A percentile compares a stretch with the other conserved stretches of the same genome.
Evolutionary conservation across 2,797 vertebrate genomes (phyloP).

Genomic region (Sardinella longiceps): DNA sequence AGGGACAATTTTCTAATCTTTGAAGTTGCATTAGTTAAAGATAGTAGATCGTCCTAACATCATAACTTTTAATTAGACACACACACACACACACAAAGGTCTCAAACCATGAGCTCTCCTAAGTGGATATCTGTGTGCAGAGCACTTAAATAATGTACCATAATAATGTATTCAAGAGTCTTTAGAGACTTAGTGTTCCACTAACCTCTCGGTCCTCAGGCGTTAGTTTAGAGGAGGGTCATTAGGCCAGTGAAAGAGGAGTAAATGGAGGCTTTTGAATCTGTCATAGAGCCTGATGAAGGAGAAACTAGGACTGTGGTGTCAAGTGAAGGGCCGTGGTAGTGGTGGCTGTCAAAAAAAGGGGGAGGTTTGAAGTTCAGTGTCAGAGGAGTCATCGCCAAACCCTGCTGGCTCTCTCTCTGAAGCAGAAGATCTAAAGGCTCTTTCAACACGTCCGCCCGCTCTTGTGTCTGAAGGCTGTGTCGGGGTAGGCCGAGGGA

Average conservation of each 20-base stretch:
- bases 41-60: too few relatives aligned
- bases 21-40: too few relatives aligned
- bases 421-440: background rate
- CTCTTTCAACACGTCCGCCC: background rate
- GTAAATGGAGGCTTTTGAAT: background rate
- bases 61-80: background rate
- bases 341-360: constrained; percentile 29
- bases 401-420: background rate
- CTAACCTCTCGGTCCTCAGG: background rate
- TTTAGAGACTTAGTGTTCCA: background rate
- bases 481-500: background rate
- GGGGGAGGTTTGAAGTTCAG: background rate
- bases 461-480: background rate
- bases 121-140: background rate
- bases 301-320: constrained; percentile 36
- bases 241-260: background rate
- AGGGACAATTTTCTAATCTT: too few relatives aligned
- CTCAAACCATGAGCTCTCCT: background rate
- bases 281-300: constrained; percentile 11
- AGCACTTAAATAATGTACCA: background rate
- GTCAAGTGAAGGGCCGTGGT: constrained; percentile 43
- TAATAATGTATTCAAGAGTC: constrained; percentile 1
- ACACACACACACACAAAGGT: constrained; percentile 16
- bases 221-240: constrained; percentile 4
- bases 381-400: constrained; percentile 42